phyloP scores from a whole-genome alignment of 2,888 invertebrate species.

The Aspidapion aeneum region DNA sequence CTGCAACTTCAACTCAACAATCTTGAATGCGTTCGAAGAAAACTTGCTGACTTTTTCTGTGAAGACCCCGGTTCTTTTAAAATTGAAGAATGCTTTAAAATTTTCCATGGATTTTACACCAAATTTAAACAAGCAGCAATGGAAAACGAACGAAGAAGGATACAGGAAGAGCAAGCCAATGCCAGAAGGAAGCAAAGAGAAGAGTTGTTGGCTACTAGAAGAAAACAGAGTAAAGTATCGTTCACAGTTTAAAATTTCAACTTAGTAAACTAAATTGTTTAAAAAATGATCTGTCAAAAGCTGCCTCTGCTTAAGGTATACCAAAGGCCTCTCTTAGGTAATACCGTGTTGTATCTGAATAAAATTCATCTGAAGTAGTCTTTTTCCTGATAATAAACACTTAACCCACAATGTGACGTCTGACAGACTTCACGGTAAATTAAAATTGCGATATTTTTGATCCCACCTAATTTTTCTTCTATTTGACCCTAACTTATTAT shows the following conservation, averaged over 20 bases:
- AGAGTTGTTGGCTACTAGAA: slow-evolving; percentile 62
- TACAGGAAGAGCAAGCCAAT: slow-evolving; percentile 84
- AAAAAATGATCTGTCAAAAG: not conserved
- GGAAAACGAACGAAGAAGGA: slow-evolving; percentile 80
- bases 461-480: no score
- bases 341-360: no score
- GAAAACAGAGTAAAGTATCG: slow-evolving; percentile 55
- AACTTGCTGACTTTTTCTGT: slow-evolving; percentile 90
- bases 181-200: slow-evolving; percentile 72
- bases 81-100: slow-evolving; percentile 90
- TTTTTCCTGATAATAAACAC: no score
- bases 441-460: no score
- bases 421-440: no score
- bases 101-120: slow-evolving; percentile 83
- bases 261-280: not conserved
- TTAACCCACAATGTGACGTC: no score
- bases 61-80: slow-evolving; percentile 88
- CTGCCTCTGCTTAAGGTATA: not conserved
- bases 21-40: slow-evolving; percentile 74
- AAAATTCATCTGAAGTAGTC: no score
- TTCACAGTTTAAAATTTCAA: not conserved
- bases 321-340: not conserved
- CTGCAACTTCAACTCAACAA: slow-evolving; percentile 78
- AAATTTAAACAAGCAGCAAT: slow-evolving; percentile 79
- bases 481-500: no score